phyloP scores from a whole-genome alignment of 2,113 vertebrate species.

The Eudyptes chrysolophus region DNA sequence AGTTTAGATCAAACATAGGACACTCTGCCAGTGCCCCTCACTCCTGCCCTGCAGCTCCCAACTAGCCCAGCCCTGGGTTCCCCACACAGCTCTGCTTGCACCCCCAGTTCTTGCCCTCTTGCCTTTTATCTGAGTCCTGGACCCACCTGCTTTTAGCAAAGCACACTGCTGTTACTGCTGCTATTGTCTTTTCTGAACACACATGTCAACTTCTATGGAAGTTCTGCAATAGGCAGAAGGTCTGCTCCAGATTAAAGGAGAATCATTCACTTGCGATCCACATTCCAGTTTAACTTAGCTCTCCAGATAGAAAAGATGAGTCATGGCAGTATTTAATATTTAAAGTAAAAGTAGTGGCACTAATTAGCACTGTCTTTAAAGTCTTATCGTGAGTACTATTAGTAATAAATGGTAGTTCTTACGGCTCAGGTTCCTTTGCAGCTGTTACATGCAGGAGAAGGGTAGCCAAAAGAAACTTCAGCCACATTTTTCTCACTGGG shows the following conservation, averaged over 20 bases:
- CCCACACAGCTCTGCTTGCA: background rate
- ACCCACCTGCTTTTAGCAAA: background rate
- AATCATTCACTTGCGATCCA: background rate
- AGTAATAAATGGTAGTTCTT: constrained; percentile 25
- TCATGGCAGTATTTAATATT: background rate
- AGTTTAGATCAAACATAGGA: background rate
- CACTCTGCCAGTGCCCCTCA: background rate
- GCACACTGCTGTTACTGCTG: background rate
- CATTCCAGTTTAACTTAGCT: background rate
- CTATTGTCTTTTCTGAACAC: background rate
- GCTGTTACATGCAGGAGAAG: constrained; percentile 6
- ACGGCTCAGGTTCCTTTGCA: constrained; percentile 47
- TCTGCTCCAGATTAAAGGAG: background rate
- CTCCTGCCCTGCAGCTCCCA: background rate
- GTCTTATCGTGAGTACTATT: background rate
- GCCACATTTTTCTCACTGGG: constrained; percentile 38
- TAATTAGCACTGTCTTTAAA: background rate
- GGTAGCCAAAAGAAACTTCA: constrained; percentile 11
- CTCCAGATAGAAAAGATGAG: background rate
- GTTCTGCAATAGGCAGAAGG: background rate
- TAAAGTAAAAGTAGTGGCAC: background rate
- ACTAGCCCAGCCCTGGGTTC: background rate
- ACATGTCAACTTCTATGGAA: rapidly evolving
- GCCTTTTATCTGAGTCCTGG: background rate
- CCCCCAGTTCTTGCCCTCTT: background rate